Base-by-base conservation (phyloP, 1,140 invertebrate species). In the Lineus longissimus region DNA sequence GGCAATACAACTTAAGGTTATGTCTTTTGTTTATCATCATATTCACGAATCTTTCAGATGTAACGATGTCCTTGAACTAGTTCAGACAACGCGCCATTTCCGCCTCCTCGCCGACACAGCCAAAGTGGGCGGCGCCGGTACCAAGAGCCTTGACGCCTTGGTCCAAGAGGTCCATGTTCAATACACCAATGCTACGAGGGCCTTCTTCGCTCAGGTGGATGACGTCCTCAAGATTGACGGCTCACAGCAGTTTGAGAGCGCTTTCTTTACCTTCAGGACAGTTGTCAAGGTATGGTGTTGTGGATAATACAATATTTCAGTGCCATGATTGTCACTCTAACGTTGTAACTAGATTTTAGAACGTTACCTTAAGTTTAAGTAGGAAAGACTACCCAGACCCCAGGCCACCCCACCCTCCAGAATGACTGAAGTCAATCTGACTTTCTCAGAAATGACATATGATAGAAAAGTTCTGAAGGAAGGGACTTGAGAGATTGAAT, bases 41-140 rank as follows among this genome's bases (percentile, higher is more conserved):
- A 36, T 15, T 36, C 15, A 15, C 33, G 6, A 15, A 4, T 27
- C 17, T 58, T 65, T 13, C 61, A 80, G 81, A 61, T 82, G 81
- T 57, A 82, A 81, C 67, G 81, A 82, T 73, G 79, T 81, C 7
- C 68, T 80, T 33, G 80, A 81, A 59, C 68, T 82, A 23, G 76
- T 81, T 2, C 78, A 81, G 62, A 81, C 81, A 2, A 81, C 78
- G 9, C 63, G 74, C 19, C 80, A 82, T 64, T 82, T 82, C 72
- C 71, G 76, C 23, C 68, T 80, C 27, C 69, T 82, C 23, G 75
- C 81, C 0, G 76, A 72, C 43, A 75, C 78, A 9, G 79, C 77
- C 13, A 75, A 79, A 55, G 73, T 82, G 31, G 81, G 81, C 36
- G 81, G 81, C 1, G 77, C 80, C 41, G 79, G 78, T 15, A 79